Percentiles rank a stretch among this genome's conserved stretches.
Conservation (phyloP, 2,797 vertebrate species). For the Gallinago nigripennis region DNA sequence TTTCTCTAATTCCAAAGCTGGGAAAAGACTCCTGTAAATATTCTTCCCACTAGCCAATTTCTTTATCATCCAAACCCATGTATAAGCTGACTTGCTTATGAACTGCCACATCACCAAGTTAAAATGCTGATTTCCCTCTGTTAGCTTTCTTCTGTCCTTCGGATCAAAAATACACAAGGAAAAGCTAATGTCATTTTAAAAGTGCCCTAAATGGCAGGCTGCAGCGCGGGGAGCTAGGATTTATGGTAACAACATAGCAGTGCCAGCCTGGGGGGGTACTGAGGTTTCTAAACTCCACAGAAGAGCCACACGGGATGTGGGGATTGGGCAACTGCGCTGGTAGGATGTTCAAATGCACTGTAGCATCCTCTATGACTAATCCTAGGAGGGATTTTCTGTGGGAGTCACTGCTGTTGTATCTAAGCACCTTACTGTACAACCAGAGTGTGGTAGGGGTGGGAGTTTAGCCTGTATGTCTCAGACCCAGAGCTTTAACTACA, state of each 20-base stretch:
- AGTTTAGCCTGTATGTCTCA: not conserved
- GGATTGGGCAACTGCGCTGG: not conserved
- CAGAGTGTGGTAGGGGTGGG: not conserved
- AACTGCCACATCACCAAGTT: slow-evolving; percentile 42
- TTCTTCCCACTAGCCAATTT: slow-evolving; percentile 61
- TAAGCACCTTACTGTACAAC: not conserved
- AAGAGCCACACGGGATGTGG: not conserved
- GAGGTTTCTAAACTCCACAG: not conserved
- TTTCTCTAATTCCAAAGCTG: slow-evolving; percentile 60
- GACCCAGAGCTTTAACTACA: not conserved
- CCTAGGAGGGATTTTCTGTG: not conserved
- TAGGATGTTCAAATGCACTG: not conserved
- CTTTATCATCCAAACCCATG: slow-evolving; percentile 8
- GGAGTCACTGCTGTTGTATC: not conserved
- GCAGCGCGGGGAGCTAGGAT: not conserved
- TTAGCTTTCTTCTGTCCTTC: slow-evolving; percentile 43
- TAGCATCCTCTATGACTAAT: not conserved
- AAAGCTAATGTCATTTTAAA: slow-evolving; percentile 46
- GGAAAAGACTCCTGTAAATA: slow-evolving; percentile 61
- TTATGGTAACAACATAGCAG: not conserved
- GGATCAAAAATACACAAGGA: slow-evolving; percentile 35
- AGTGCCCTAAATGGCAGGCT: slow-evolving; percentile 10
- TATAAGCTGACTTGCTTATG: slow-evolving; percentile 49
- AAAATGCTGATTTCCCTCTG: slow-evolving; percentile 48
- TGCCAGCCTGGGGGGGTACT: not conserved